Base-by-base conservation (phyloP, 2,888 invertebrate species). In the Invenusta paracnida region DNA sequence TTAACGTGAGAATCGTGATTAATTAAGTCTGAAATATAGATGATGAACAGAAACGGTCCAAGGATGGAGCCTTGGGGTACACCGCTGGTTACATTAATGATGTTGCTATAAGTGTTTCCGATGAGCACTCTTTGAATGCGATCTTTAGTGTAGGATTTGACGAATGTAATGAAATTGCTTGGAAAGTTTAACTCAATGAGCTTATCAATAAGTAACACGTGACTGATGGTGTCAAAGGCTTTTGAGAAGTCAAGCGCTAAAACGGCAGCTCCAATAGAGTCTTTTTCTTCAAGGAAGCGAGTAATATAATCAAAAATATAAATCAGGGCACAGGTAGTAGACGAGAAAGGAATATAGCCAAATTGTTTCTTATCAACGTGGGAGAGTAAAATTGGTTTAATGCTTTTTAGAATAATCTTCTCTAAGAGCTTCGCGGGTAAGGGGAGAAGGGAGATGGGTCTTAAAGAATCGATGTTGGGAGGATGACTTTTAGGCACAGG, bases 281-380 rank as follows among this genome's bases (percentile, higher is more conserved):
- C 73, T 13, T 73, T 73, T 23, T 73, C 73, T 73, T 82, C 82
- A 27, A 82, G 82, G 27, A 82, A 17, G n/a, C 27, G 13, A 23
- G 29, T 27, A 27, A 82, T 30, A n/a, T 27, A 29, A 27, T 82
- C 82, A 30, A 5, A 27, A 29, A 28, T 30, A 82, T 82, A 27
- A 17, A 82, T 29, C 27, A 82, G 31, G 82, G 82, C 82, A 82
- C 82, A 82, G 11, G 82, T 27, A 23, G 82, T 82, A 13, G 82
- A 82, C n/a, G 82, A 82, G 11, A 5, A 5, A 29, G 82, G 82
- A 27, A 27, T 82, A 82, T 23, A 82, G 29, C 82, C 82, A 30
- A 29, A 82, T 82, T 82, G 82, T 11, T 82, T 17, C 17, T 28
- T 13, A 82, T 82, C 82, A 82, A 82, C 29, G 31, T 82, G 82